Evolutionary conservation across 2,797 vertebrate genomes (phyloP).

Genomic region (Tenualosa thibaudeaui): DNA sequence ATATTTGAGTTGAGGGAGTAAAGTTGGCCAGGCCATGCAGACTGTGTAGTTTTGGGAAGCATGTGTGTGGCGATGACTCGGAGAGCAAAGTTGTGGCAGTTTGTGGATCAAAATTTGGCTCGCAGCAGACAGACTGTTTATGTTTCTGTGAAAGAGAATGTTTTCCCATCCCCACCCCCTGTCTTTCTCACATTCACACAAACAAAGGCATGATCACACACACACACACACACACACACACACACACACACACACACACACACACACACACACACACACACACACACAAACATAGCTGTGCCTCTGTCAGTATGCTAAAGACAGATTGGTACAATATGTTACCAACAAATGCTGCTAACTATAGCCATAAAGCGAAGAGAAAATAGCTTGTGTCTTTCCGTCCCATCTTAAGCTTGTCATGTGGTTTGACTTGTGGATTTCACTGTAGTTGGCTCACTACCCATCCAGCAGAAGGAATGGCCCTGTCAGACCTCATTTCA

Average conservation of each 20-base stretch:
- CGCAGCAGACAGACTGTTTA: conserved; percentile 48
- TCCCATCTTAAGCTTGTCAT: conserved; percentile 2
- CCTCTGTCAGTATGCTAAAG: conserved; percentile 27
- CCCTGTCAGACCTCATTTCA: background rate
- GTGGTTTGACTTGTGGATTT: background rate
- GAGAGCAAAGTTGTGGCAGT: conserved; percentile 25
- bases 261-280: conserved; percentile 23
- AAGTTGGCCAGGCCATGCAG: background rate
- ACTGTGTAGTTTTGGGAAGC: background rate
- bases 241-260: conserved; percentile 28
- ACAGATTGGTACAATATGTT: conserved; percentile 32
- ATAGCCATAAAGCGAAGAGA: conserved; percentile 35
- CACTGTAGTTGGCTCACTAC: background rate
- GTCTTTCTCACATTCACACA: background rate
- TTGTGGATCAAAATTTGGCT: conserved; percentile 32
- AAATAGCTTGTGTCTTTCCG: conserved; percentile 27
- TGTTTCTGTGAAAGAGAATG: conserved; percentile 42
- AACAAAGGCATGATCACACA: background rate
- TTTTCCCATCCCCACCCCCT: conserved; percentile 37
- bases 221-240: conserved; percentile 27
- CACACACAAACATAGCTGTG: background rate
- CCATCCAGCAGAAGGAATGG: background rate
- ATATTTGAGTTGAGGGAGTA: conserved; percentile 27
- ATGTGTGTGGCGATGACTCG: background rate
- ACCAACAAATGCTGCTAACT: conserved; percentile 40